These are phyloP conservation scores for Aythya fuligula DNA, from an alignment of 2,797 vertebrate genomes.

Conservation along the genomic window DNA sequence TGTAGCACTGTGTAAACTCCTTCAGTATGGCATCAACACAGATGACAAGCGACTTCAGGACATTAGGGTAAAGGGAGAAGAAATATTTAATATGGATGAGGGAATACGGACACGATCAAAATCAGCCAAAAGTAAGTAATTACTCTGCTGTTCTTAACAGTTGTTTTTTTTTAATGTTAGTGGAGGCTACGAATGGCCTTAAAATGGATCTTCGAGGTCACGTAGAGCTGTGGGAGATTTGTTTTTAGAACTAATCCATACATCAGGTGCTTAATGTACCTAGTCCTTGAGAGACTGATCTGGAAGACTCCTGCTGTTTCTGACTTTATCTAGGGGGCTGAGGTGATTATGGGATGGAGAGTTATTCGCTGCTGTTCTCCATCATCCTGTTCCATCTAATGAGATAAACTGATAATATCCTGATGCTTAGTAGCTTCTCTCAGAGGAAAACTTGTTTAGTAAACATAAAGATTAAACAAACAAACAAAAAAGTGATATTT, in stretches of 20 bases:
- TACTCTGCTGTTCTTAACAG: neutral
- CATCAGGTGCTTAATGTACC: neutral
- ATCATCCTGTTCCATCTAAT: neutral
- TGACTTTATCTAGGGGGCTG: neutral
- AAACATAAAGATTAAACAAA: neutral
- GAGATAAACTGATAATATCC: neutral
- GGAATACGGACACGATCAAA: constrained; percentile 96
- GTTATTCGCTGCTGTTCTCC: neutral
- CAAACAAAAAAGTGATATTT: neutral
- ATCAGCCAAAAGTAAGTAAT: constrained; percentile 89
- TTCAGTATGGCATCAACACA: constrained; percentile 95
- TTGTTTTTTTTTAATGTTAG: neutral
- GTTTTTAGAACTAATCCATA: neutral
- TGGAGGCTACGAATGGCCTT: neutral
- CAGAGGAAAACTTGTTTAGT: neutral
- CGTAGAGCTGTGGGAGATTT: neutral
- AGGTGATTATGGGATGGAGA: neutral
- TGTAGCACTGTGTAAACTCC: constrained; percentile 94
- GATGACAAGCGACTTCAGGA: constrained; percentile 98
- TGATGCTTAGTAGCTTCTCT: neutral
- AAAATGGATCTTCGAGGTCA: neutral
- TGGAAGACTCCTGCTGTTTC: neutral
- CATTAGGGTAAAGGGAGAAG: constrained; percentile 96
- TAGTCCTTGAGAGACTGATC: neutral
- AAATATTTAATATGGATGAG: constrained; percentile 91